Base-by-base conservation (phyloP, 2,113 vertebrate species). In the Lanius ludovicianus region DNA sequence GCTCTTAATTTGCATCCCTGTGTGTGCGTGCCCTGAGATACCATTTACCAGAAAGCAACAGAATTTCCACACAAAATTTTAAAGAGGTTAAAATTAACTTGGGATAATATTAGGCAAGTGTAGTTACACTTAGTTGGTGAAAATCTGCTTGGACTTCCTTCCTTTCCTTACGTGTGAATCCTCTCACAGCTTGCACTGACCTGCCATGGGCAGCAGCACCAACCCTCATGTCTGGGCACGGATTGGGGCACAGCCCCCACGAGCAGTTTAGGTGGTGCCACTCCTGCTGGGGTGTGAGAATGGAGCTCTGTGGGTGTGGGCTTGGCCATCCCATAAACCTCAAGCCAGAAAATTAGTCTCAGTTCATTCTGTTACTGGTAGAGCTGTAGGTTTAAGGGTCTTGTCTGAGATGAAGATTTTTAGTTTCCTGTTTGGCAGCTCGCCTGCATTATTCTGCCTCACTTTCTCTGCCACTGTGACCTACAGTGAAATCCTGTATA, bases 191-290 rank as follows among this genome's bases (percentile, higher is more conserved):
- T 37, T n/a, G 50, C 60, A 71, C 9, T 8, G 64, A 18, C 3
- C 15, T 52, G 78, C 41, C 0, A 0, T 5, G 37, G 37, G 74
- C 44, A 17, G 55, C 77, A 65, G 53, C 74, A 62, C 63, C 3
- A 4, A 2, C 13, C 13, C 0, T 0, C 1, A 0, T 2, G 7
- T 16, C 42, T 49, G 42, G 11, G 18, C 13, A 1, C 2, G 7
- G 49, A 25, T 3, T 28, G 42, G 30, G 44, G 41, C 30, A 15
- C 52, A 68, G 67, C 11, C 56, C 28, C 65, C 24, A 23, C 0
- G 13, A 44, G 59, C 41, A 35, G 9, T n/a, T 1, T 52, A 77
- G 21, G 10, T 52, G 27, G 23, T 39, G 49, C 46, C 59, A 9
- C 41, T 15, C 65, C 5, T 13, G 16, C 31, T 47, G 77, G 47